Evolutionary conservation across 1,140 invertebrate species (phyloP), one percentile per base, ranked within the genome.

Genomic region (Heterodera carotae): DNA sequence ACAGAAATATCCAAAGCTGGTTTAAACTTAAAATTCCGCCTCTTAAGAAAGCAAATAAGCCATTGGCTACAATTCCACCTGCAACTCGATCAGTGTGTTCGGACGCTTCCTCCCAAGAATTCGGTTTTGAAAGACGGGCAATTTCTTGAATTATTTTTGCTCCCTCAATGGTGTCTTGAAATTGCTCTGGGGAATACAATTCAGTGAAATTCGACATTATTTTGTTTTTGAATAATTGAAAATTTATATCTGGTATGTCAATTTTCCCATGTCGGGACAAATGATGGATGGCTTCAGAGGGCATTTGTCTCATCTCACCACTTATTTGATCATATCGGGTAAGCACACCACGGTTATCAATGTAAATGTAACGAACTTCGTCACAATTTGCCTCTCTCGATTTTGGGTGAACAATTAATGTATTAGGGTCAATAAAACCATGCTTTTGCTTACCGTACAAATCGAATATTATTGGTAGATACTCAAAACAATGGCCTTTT

Each of bases 221-320:
- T 25, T 71, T 71, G 60, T 71, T 71, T 71, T 71, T 71, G 29
- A 71, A 71, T 31, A 71, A 22, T 3, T 36, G 33, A 6, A 71
- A 22, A n/a, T 43, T 59, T 5, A 71, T 43, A 12, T 71, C 69
- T 22, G 69, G 69, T 6, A 71, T 31, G 18, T 71, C 69, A 0
- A 71, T 71, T n/a, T 53, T 71, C 18, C 69, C 69, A 53, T 56
- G 27, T 43, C 69, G 69, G 27, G 15, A 18, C 7, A 71, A 22
- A 25, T 43, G 15, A 10, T 31, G 25, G 2, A 71, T 71, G 0
- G 25, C 69, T 4, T 34, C 62, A 18, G 8, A 27, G 1, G 62
- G 25, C 1, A 66, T 66, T 29, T 66, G 62, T 1, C 33, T 66
- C 8, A 66, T 22, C 3, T 66, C 27, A 12, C 62, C 62, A 15